Evolutionary conservation across 2,888 invertebrate species (phyloP), one percentile per base, ranked within the genome.

Genomic region (Phyto melanocephala): DNA sequence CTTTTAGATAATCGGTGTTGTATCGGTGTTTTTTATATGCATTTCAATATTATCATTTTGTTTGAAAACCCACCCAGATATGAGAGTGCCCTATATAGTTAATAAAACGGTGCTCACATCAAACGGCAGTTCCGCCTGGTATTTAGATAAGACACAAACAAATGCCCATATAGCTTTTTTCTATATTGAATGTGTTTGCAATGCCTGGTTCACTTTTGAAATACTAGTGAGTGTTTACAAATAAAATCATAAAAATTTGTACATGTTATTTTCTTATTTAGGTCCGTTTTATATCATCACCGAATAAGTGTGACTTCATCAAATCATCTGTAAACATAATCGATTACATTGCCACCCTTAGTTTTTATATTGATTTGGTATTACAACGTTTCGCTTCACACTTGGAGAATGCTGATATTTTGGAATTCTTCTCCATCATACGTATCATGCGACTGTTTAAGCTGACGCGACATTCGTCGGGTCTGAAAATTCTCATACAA

Each of bases 21-120:
- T 99, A 91, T 99, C 99, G 86, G 98, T 99, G 90, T 99, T 99
- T 94, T 99, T 99, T 94, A 99, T 99, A 92, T 98, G 99, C 93
- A 96, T 99, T 86, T 99, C 99, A 86, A 99, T 99, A 91, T 93
- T 99, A 92, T 98, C 99, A 87, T 99, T 99, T 93, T 99, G 99
- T 93, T 94, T 99, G 91, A 99, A 99, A 93, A 99, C 99, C 60
- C 99, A 99, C 92, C 99, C 99, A 85, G 99, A 98, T 92, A 97
- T 99, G 96, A 93, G 98, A 88, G 97, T 97, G 88, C 98, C 98
- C 84, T 94, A 96, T 88, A 95, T 98, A 86, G 93, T 93, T 87
- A 96, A 96, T 92, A 94, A 95, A 88, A 94, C 95, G 83, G 95
- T 97, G 35, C 93, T 93, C 86, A 95, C 95, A 54, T 94, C 95